phyloP scores from a whole-genome alignment of 2,113 vertebrate species.

The Plestiodon gilberti region DNA sequence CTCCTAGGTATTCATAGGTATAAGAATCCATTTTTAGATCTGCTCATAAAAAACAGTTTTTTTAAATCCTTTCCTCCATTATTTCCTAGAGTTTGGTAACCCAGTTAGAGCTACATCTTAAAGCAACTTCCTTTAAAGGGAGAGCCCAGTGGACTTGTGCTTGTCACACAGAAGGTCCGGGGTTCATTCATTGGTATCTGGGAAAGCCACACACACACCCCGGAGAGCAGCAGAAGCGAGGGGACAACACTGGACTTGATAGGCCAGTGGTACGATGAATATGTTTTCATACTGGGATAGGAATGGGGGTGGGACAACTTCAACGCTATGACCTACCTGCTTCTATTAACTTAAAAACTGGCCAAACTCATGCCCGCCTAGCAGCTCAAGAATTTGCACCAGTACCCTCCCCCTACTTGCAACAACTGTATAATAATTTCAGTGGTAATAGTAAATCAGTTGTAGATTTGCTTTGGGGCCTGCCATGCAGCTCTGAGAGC shows the following conservation, averaged over 20 bases:
- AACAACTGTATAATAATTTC: neutral
- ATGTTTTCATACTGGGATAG: neutral
- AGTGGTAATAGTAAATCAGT: too few relatives aligned
- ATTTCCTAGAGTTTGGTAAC: neutral
- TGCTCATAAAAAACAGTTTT: too few relatives aligned
- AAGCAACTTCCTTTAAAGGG: neutral
- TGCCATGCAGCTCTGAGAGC: neutral
- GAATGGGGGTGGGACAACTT: neutral
- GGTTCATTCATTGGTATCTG: neutral
- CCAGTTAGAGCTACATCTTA: neutral
- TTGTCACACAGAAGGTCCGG: neutral
- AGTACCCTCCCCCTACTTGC: neutral
- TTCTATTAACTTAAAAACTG: neutral
- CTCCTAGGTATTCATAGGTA: too few relatives aligned
- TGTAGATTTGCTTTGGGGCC: neutral
- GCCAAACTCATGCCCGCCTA: neutral
- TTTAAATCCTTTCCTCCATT: too few relatives aligned
- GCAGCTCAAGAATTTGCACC: neutral
- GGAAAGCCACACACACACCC: neutral
- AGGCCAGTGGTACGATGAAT: neutral
- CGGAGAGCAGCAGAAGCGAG: neutral
- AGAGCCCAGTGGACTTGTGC: neutral
- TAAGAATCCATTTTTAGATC: too few relatives aligned
- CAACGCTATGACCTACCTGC: too few relatives aligned
- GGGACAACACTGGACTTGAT: neutral